A percentile compares a stretch with the other conserved stretches of the same genome.
Conservation (phyloP, 2,113 vertebrate species). For the Piprites chloris region DNA sequence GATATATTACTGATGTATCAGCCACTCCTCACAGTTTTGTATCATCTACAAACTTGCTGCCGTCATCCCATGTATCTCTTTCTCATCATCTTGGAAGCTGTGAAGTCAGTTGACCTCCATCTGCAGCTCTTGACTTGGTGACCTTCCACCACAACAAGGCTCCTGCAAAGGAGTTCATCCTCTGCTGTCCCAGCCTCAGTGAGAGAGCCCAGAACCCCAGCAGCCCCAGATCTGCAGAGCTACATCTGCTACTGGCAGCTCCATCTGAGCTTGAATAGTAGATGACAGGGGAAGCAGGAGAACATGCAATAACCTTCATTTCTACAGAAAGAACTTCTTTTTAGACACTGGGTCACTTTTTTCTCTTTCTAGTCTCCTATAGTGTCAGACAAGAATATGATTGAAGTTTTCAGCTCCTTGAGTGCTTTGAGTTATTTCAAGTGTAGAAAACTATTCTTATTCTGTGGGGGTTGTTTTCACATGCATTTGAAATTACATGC, state of each 20-base stretch:
- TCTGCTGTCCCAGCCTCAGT: background rate
- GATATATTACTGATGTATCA: background rate
- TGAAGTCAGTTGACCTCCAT: background rate
- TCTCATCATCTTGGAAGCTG: background rate
- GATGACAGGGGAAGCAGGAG: background rate
- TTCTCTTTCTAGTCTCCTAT: background rate
- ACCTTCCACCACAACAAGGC: background rate
- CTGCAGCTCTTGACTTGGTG: background rate
- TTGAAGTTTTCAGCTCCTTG: background rate
- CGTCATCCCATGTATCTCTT: background rate
- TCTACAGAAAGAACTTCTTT: background rate
- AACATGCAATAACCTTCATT: background rate
- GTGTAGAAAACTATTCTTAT: background rate
- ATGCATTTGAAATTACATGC: background rate
- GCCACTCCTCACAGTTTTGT: background rate
- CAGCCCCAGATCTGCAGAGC: background rate
- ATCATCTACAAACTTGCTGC: background rate
- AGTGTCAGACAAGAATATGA: background rate
- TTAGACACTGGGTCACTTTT: background rate
- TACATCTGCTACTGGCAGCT: background rate
- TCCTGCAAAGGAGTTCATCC: background rate
- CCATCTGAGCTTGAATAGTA: background rate
- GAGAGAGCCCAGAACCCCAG: background rate
- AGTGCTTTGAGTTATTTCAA: background rate
- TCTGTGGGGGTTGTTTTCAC: background rate